These are phyloP conservation scores for Mamestra configurata DNA, from an alignment of 1,140 invertebrate genomes.

Conservation along the genomic window DNA sequence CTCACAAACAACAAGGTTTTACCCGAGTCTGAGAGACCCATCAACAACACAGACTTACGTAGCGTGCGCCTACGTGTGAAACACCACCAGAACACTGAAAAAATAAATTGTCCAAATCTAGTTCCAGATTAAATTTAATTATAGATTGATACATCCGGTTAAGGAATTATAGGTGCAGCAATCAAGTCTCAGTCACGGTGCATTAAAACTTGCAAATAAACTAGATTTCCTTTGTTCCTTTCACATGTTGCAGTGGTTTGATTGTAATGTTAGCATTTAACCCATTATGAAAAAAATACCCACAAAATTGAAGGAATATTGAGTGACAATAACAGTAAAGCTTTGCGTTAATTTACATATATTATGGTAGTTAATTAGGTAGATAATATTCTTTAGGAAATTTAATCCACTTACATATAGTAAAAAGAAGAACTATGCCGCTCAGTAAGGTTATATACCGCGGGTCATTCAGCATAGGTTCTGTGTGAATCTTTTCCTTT, in stretches of 20 bases:
- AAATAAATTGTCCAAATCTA: too few relatives aligned
- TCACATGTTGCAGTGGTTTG: neutral
- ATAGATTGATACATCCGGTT: too few relatives aligned
- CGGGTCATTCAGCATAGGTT: slow-evolving; percentile 79
- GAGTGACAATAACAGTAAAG: neutral
- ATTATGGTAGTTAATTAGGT: neutral
- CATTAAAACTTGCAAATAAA: neutral
- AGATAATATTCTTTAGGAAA: neutral
- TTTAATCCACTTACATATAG: slow-evolving; percentile 70
- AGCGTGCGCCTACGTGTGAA: slow-evolving; percentile 88
- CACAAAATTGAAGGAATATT: neutral
- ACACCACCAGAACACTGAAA: slow-evolving; percentile 88
- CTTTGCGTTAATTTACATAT: neutral
- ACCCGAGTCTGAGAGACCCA: slow-evolving; percentile 95
- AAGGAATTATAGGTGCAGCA: too few relatives aligned
- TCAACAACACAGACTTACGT: slow-evolving; percentile 91
- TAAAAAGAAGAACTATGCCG: slow-evolving; percentile 77
- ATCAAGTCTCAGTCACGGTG: neutral
- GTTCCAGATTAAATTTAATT: too few relatives aligned
- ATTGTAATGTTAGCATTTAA: neutral
- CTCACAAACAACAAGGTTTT: slow-evolving; percentile 95
- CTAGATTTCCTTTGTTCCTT: neutral
- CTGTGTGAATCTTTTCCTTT: slow-evolving; percentile 84
- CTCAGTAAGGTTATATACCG: slow-evolving; percentile 84
- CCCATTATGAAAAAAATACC: neutral